Conservation (phyloP, 64 coral and sea anemone genomes). For the Montipora cactus region DNA sequence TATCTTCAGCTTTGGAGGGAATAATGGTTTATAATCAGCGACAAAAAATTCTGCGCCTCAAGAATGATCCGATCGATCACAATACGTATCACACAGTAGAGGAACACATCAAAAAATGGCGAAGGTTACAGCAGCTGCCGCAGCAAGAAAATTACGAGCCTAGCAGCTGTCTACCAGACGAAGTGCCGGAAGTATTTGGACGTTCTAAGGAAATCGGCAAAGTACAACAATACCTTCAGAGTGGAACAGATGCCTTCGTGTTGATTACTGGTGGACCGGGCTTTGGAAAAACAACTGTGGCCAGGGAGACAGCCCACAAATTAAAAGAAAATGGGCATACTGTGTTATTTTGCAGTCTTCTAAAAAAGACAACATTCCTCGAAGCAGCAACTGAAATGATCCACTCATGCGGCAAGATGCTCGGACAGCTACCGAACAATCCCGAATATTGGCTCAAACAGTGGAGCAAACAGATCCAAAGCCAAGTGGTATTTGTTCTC, state of each 20-base stretch:
- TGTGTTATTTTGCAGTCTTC: conserved; percentile 35
- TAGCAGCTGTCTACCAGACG: conserved; percentile 1
- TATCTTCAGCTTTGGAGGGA: not conserved
- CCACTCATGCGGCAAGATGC: not conserved
- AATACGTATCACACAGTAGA: not conserved
- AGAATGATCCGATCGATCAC: conserved; percentile 23
- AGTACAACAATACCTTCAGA: too few relatives aligned
- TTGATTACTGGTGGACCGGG: too few relatives aligned
- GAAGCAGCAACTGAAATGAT: conserved; percentile 25
- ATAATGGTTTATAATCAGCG: not conserved
- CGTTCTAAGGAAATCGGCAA: not conserved
- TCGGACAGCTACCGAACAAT: not conserved
- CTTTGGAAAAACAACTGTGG: too few relatives aligned
- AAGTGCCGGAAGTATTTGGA: not conserved
- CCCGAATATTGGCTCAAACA: conserved; percentile 25
- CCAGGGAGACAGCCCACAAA: too few relatives aligned
- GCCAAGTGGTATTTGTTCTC: conserved; percentile 12
- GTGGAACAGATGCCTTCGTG: too few relatives aligned
- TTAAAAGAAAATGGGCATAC: not conserved
- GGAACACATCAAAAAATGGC: not conserved
- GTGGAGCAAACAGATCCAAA: conserved; percentile 41
- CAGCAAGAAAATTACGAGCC: not conserved
- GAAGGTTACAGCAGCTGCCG: not conserved
- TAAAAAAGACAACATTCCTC: conserved; percentile 13
- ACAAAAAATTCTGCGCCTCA: conserved; percentile 19